Evolutionary conservation across 2,888 invertebrate species (phyloP).

Genomic region (Dicycla oo): DNA sequence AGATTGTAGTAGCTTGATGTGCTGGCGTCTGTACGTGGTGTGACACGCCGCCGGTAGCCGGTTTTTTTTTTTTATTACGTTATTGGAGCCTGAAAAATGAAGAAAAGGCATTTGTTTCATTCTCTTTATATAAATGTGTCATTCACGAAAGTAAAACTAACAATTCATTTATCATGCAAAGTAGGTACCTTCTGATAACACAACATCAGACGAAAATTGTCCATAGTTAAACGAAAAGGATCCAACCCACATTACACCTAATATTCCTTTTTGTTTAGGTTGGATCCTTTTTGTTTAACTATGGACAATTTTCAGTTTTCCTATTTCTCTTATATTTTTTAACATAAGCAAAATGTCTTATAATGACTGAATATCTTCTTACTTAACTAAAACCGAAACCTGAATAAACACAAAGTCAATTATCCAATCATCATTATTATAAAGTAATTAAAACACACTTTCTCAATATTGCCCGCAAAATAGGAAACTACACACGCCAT

Average conservation of each 20-base stretch:
- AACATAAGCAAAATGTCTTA: background rate
- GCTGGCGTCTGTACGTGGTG: too few relatives aligned
- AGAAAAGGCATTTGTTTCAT: rapidly evolving
- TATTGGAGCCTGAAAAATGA: too few relatives aligned
- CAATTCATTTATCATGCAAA: background rate
- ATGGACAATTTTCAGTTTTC: background rate
- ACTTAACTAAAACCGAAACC: slow-evolving; percentile 13
- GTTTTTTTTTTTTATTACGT: too few relatives aligned
- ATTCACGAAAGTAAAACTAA: background rate
- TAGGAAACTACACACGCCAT: background rate
- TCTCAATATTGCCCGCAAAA: slow-evolving; percentile 19
- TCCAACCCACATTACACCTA: too few relatives aligned
- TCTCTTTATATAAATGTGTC: background rate
- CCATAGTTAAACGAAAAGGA: too few relatives aligned
- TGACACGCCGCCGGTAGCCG: too few relatives aligned
- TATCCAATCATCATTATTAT: slow-evolving; percentile 11
- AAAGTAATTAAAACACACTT: slow-evolving; percentile 13
- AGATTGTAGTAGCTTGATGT: too few relatives aligned
- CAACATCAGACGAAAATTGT: too few relatives aligned
- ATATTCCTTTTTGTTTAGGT: too few relatives aligned
- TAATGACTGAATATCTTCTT: too few relatives aligned
- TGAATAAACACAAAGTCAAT: background rate
- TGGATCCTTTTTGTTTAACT: too few relatives aligned
- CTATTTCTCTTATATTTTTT: background rate
- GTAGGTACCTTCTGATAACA: too few relatives aligned